phyloP scores from a whole-genome alignment of 2,888 invertebrate genomes.

The Taphrorychus bicolor region DNA sequence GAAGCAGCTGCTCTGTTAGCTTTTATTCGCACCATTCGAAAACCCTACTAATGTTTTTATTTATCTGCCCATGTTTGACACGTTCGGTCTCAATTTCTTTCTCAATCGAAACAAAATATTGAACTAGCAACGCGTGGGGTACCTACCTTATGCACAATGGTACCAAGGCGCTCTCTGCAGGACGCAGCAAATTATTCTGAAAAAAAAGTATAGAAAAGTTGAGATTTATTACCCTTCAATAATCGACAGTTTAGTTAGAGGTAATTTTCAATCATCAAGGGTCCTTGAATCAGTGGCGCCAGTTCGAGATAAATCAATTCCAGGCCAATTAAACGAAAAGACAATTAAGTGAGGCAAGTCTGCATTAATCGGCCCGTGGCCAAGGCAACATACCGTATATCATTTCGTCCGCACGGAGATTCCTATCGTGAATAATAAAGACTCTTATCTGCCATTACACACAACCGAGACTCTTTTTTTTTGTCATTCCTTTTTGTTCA shows the following conservation, averaged over 20 bases:
- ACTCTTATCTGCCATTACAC: conserved; percentile 11
- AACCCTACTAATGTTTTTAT: conserved; percentile 36
- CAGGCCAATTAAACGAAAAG: conserved; percentile 2
- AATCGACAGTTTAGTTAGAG: neutral
- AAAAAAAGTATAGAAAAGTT: neutral
- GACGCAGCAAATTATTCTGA: neutral
- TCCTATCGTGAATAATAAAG: conserved; percentile 13
- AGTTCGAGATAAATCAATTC: conserved; percentile 14
- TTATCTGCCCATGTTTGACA: conserved; percentile 38
- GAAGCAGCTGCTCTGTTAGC: conserved; percentile 31
- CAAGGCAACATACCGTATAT: conserved; percentile 9
- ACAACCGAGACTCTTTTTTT: neutral
- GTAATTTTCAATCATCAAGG: neutral
- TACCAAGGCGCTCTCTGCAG: neutral
- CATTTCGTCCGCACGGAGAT: conserved; percentile 15
- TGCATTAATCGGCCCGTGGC: conserved; percentile 8
- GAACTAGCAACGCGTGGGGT: conserved; percentile 19
- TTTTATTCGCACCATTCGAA: conserved; percentile 23
- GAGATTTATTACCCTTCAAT: neutral
- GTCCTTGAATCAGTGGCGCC: conserved; percentile 12
- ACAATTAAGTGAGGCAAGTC: conserved; percentile 7
- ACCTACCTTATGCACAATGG: conserved; percentile 7
- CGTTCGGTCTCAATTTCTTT: conserved; percentile 32
- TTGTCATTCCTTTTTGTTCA: neutral
- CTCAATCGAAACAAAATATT: conserved; percentile 31